phyloP scores from a whole-genome alignment of 2,113 vertebrate genomes.

The Casuarius casuarius region DNA sequence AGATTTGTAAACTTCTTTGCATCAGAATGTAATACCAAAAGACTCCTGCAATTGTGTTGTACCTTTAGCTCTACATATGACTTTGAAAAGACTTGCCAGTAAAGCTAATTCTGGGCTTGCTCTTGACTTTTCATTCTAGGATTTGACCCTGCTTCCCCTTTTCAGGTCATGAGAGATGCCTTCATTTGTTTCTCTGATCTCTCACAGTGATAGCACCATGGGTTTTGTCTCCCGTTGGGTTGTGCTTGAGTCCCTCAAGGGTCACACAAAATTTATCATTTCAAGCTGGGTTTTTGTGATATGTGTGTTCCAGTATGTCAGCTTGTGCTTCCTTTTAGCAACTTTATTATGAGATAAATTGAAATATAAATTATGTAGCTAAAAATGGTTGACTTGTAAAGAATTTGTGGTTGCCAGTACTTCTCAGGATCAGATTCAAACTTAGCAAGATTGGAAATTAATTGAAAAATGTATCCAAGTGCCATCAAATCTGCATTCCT shows the following conservation, averaged over 20 bases:
- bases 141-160: conserved; percentile 44
- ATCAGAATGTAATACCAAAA: neutral
- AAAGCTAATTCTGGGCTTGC: neutral
- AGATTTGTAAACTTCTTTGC: neutral
- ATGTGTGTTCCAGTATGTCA: neutral
- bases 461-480: neutral
- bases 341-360: neutral
- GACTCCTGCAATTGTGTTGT: neutral
- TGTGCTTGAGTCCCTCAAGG: neutral
- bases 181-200: conserved; percentile 44
- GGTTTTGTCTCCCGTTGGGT: neutral
- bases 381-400: neutral
- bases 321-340: neutral
- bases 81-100: conserved; percentile 5
- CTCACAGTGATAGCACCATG: neutral
- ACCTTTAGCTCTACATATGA: neutral
- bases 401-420: neutral
- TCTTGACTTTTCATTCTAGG: neutral
- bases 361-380: neutral
- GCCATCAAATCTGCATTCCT: neutral
- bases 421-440: neutral
- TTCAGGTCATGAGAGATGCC: neutral
- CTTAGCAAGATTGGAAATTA: neutral
- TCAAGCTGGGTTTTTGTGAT: conserved; percentile 10
- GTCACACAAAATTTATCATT: neutral